Evolutionary conservation across 2,113 vertebrate genomes (phyloP), one percentile per base, ranked within the genome.

Genomic region (Scomber colias): DNA sequence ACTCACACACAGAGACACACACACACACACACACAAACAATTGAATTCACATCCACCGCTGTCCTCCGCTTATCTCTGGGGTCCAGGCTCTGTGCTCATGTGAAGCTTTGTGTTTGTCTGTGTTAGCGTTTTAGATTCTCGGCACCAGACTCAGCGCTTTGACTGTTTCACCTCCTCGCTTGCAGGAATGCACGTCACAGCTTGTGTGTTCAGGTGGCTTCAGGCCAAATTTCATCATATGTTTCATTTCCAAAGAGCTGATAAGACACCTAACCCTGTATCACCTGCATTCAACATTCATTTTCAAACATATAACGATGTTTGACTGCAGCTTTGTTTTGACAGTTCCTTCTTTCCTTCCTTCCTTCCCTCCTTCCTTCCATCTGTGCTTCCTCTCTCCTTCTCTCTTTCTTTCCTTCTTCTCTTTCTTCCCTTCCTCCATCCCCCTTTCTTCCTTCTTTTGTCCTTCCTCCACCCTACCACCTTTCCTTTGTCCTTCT

Each of bases 261-360:
- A 74, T 27, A 27, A 27, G 24, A 27, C 24, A 31, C 51, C 5
- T 3, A 10, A 30, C 19, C 19, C 0, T 21, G 21, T 21, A 30
- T 63, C 50, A 55, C n/a, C 12, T 72, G 27, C 16, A 69, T 46
- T 61, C 35, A 69, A 5, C 40, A 27, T 40, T 2, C 0, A 11
- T 27, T 21, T 14, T 45, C 14, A 64, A 50, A 45, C 59, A 53
- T 15, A 31, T 35, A 24, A n/a, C 49, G 61, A 15, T 46, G 31
- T 67, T 10, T 71, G 49, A 51, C 80, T 87, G 16, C 55, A 72
- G n/a, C n/a, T n/a, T n/a, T n/a, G n/a, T n/a, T n/a, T n/a, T n/a
- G n/a, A n/a, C n/a, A n/a, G n/a, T n/a, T n/a, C 21, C 21, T 21
- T 21, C 21, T 1, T 21, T 21, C 21, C 21, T 21, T 21, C 21